Conservation (phyloP, 1,140 invertebrate genomes). For the Aphidius gifuensis region DNA sequence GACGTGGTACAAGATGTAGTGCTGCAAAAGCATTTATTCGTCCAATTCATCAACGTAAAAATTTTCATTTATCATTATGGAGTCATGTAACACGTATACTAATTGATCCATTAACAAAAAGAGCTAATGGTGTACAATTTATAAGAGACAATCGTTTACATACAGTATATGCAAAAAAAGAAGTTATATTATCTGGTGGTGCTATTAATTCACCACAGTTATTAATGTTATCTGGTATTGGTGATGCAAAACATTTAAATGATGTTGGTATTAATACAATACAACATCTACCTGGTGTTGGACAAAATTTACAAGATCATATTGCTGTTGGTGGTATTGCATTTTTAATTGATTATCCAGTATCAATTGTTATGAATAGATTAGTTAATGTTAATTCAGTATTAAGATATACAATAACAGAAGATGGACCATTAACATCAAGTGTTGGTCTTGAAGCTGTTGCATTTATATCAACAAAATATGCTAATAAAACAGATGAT, state of each 20-base stretch:
- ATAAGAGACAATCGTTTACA: slow-evolving; percentile 60
- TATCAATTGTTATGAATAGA: slow-evolving; percentile 72
- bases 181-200: slow-evolving; percentile 78
- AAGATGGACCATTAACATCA: slow-evolving; percentile 78
- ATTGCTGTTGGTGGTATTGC: slow-evolving; percentile 75
- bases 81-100: slow-evolving; percentile 74
- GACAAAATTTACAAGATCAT: slow-evolving; percentile 81
- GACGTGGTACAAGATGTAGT: slow-evolving; percentile 72
- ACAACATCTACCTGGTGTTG: slow-evolving; percentile 70
- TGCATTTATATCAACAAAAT: slow-evolving; percentile 83
- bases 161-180: slow-evolving; percentile 67
- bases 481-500: slow-evolving; percentile 76
- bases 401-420: slow-evolving; percentile 70
- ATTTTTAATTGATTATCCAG: slow-evolving; percentile 76
- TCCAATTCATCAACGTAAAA: slow-evolving; percentile 68
- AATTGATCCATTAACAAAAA: slow-evolving; percentile 67
- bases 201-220: slow-evolving; percentile 76
- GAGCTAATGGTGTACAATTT: slow-evolving; percentile 76
- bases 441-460: slow-evolving; percentile 80
- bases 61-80: slow-evolving; percentile 73
- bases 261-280: slow-evolving; percentile 66
- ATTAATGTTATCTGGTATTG: slow-evolving; percentile 82
- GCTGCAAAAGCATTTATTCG: slow-evolving; percentile 77
- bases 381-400: slow-evolving; percentile 76
- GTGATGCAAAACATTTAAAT: slow-evolving; percentile 67